Evolutionary conservation across 2,888 invertebrate genomes (phyloP), one percentile per base, ranked within the genome.

Genomic region (Amphipyra berbera): DNA sequence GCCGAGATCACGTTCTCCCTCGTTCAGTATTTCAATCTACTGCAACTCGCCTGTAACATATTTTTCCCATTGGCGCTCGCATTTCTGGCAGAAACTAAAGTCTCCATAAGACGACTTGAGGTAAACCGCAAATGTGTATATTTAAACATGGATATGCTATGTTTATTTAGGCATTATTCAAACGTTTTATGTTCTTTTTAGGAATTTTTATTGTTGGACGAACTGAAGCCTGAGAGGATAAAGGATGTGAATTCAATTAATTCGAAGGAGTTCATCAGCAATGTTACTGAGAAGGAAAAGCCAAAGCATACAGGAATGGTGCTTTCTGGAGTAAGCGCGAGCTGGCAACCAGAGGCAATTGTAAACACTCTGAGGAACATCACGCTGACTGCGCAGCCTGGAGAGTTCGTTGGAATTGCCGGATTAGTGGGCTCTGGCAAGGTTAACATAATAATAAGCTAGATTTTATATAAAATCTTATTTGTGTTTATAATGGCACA

Each of bases 351-450:
- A 1, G 91, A 93, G 47, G 88, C 94, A 2, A 95, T 95, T 12
- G 94, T 95, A 10, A 95, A 96, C 49, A 96, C 96, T 0, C 79
- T 96, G 52, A 92, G 95, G 37, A 87, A 95, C 42, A 80, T 96
- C 5, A 92, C 90, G 14, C 75, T 96, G 0, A 91, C 92, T 0
- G 92, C 95, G 0, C 87, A 89, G 14, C 95, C 93, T 41, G 96
- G 96, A 38, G 95, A 96, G 74, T 92, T 96, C 55, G 90, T 97
- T 42, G 97, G 97, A 1, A 91, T 97, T 1, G 96, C 97, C 42
- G 97, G 97, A 12, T 95, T 96, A 38, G 97, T 97, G 0, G 97
- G 97, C n/a, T 90, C 96, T 6, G 97, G 97, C 57, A 98, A 97
- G 95, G 96, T 95, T 82, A 76, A 56, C 13, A 44, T 45, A 37